These are phyloP conservation scores for Dysmachus trigonus DNA, from an alignment of 2,888 invertebrate species.

Conservation along the genomic window DNA sequence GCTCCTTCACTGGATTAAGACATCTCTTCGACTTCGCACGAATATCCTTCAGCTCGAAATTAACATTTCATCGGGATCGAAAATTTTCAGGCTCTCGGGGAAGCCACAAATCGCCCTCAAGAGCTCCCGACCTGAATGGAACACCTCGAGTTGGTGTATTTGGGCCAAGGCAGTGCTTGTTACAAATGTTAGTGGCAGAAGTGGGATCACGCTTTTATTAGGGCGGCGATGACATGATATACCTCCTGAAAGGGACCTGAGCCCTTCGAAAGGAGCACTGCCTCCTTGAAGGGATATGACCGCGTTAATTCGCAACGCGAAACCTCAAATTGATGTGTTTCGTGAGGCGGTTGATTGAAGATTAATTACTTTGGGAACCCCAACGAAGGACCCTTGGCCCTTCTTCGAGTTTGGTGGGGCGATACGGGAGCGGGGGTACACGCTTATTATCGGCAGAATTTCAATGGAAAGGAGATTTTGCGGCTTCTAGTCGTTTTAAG, in stretches of 20 bases:
- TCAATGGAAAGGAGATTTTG: conserved; percentile 4
- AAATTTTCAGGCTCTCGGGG: neutral
- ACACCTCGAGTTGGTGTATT: neutral
- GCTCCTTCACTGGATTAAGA: neutral
- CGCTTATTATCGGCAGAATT: neutral
- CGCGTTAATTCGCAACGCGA: neutral
- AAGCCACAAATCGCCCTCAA: neutral
- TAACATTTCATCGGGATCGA: neutral
- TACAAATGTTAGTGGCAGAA: neutral
- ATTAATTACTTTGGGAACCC: conserved; percentile 11
- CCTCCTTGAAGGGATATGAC: neutral
- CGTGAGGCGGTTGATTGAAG: conserved; percentile 4
- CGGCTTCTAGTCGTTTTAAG: conserved; percentile 3
- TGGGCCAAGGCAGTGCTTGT: neutral
- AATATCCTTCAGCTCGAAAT: conserved; percentile 2
- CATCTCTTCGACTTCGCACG: neutral
- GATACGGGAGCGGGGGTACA: neutral
- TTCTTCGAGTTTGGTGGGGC: neutral
- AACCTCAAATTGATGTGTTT: conserved; percentile 24
- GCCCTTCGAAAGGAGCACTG: neutral
- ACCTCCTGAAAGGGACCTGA: neutral
- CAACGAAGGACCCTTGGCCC: neutral
- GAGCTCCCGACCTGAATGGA: neutral
- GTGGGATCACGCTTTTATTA: neutral
- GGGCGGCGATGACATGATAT: neutral